phyloP scores from a whole-genome alignment of 1,140 invertebrate species.

The Zaprionus lachaisei region DNA sequence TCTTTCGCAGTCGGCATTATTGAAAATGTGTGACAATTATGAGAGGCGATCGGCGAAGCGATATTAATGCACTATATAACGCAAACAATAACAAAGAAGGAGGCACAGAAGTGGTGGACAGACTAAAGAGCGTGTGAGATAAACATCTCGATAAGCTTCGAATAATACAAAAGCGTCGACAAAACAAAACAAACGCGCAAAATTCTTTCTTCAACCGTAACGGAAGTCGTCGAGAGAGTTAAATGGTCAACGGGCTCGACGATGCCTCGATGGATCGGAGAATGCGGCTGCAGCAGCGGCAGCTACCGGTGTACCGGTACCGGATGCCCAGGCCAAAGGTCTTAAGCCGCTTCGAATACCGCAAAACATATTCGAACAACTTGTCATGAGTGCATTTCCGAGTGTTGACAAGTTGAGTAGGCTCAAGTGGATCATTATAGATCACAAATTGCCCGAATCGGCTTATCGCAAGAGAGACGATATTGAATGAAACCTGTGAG shows the following conservation, averaged over 20 bases:
- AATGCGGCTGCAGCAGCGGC: slow-evolving; percentile 10
- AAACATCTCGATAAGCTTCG: slow-evolving; percentile 56
- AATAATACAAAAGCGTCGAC: slow-evolving; percentile 55
- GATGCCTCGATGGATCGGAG: not conserved
- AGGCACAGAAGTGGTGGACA: not conserved
- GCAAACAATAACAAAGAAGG: slow-evolving; percentile 51
- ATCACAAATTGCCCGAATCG: slow-evolving; percentile 1
- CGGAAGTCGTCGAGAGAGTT: slow-evolving; percentile 71
- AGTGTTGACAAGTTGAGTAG: slow-evolving; percentile 17
- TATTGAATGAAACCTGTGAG: not conserved
- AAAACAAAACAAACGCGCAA: slow-evolving; percentile 70
- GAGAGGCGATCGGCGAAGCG: slow-evolving; percentile 66
- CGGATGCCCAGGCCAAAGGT: slow-evolving; percentile 28
- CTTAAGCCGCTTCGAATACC: not conserved
- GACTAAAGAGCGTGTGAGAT: slow-evolving; percentile 51
- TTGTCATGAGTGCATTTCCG: slow-evolving; percentile 1
- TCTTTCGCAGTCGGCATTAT: slow-evolving; percentile 15
- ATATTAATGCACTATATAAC: slow-evolving; percentile 50
- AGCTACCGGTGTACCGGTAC: slow-evolving; percentile 32
- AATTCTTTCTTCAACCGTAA: slow-evolving; percentile 70
- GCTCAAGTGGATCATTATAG: slow-evolving; percentile 8
- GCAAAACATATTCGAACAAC: not conserved
- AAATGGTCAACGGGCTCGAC: slow-evolving; percentile 70
- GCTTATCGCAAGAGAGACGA: not conserved
- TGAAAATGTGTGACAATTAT: slow-evolving; percentile 78